Evolutionary conservation across 2,113 vertebrate genomes (phyloP), one percentile per base, ranked within the genome.

Genomic region (Empidonax traillii): DNA sequence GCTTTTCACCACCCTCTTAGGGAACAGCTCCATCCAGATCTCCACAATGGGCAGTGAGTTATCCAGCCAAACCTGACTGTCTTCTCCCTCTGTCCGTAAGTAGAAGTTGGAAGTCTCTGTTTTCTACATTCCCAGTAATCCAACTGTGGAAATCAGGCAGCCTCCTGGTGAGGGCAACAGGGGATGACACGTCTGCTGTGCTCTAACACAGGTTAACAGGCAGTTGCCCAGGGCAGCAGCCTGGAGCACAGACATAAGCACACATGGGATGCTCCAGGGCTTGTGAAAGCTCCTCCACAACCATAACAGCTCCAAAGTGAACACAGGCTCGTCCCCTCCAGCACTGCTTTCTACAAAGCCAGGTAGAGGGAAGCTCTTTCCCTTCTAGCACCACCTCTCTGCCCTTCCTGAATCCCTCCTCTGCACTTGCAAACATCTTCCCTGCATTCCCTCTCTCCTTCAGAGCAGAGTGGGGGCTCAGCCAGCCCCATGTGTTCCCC

Each of bases 401-500:
- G 59, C 14, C 25, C 24, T 67, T 61, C 74, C 90, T 19, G 33
- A 19, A 39, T 23, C 10, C 20, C 4, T 90, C 14, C 41, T 72
- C 73, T 65, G 74, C 59, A 5, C 51, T 41, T 81, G 39, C 4
- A n/a, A 46, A 24, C 4, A 7, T 15, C 47, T 81, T 39, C 2
- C 23, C 39, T 37, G 24, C 12, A 11, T 63, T 67, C 33, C 5
- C 11, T 6, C 37, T 24, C 30, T 85, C 72, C 51, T 63, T 43
- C 33, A 10, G 37, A 80, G 59, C 33, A 15, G n/a, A 30, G 17
- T 3, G 17, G 18, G 37, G 33, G 28, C 78, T 80, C 58, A 58
- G 35, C 11, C 4, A 7, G 28, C 39, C 49, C 58, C 17, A 4
- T 0, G 0, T 4, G 7, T 8, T n/a, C 24, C 66, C 21, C 66